These are phyloP conservation scores for Calypte anna DNA, from an alignment of 2,113 vertebrate species.

Conservation along the genomic window DNA sequence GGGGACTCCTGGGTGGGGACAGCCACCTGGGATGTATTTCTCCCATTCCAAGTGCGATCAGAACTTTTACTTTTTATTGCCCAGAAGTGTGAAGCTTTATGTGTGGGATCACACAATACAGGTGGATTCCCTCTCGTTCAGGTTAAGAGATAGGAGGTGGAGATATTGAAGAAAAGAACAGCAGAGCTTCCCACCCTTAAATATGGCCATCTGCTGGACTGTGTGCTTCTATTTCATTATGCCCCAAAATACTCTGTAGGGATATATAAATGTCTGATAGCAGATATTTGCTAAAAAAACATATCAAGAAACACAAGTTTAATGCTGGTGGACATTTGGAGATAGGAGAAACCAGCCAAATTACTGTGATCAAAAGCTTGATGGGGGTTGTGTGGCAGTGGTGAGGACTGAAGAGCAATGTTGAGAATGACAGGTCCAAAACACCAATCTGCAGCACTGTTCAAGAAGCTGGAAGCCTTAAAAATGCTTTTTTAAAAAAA, in stretches of 20 bases:
- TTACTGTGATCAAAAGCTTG: neutral
- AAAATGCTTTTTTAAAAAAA: neutral
- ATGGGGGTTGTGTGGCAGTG: neutral
- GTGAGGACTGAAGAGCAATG: neutral
- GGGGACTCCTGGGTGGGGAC: neutral
- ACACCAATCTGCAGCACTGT: neutral
- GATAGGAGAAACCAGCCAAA: neutral
- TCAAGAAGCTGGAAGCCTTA: neutral
- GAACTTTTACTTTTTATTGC: neutral
- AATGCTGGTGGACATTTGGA: neutral
- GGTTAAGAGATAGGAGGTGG: accelerated
- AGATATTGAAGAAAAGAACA: neutral
- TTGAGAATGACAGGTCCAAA: neutral
- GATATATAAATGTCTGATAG: neutral
- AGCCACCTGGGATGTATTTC: neutral
- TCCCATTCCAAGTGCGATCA: neutral
- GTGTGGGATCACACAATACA: neutral
- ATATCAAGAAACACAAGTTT: neutral
- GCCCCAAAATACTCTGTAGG: neutral
- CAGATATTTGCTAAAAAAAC: neutral
- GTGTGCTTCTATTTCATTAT: neutral
- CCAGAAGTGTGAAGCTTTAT: neutral
- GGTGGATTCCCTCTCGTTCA: neutral
- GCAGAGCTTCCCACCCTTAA: neutral
- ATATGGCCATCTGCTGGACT: neutral